Evolutionary conservation across 1,140 invertebrate genomes (phyloP).

Genomic region (Dinoponera quadriceps): DNA sequence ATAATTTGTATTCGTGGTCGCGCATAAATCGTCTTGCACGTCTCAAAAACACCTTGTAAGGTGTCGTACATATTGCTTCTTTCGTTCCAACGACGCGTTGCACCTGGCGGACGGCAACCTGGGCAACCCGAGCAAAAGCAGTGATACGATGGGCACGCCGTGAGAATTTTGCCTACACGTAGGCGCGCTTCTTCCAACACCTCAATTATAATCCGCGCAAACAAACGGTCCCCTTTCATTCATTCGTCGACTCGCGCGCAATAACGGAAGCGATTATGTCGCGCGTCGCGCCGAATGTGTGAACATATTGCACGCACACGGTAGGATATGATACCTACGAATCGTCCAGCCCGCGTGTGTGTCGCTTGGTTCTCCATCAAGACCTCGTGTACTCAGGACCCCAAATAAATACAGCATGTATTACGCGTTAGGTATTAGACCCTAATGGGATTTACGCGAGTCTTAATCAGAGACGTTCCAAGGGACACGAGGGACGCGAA

Average conservation of each 20-base stretch:
- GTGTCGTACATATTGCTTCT: too few species aligned
- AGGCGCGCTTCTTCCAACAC: neutral
- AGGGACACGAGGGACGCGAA: constrained; percentile 54
- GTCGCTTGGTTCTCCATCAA: constrained; percentile 52
- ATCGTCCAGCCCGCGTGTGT: constrained; percentile 64
- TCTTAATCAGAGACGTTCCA: constrained; percentile 68
- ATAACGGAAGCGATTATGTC: constrained; percentile 22
- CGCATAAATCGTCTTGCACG: too few species aligned
- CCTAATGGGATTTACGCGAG: constrained; percentile 71
- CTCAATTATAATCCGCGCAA: neutral
- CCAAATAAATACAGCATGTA: constrained; percentile 68
- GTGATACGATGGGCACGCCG: too few species aligned
- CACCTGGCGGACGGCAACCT: too few species aligned
- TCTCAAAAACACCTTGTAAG: too few species aligned
- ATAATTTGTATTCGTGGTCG: too few species aligned
- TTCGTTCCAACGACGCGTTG: too few species aligned
- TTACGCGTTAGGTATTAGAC: constrained; percentile 65
- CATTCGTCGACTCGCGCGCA: neutral
- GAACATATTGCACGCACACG: constrained; percentile 27
- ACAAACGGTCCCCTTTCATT: neutral
- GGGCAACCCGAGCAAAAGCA: too few species aligned
- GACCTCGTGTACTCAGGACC: constrained; percentile 50
- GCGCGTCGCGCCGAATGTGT: neutral
- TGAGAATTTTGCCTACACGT: neutral
- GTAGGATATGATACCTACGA: constrained; percentile 37